phyloP scores from a whole-genome alignment of 2,888 invertebrate species.

The Limenitis camilla region DNA sequence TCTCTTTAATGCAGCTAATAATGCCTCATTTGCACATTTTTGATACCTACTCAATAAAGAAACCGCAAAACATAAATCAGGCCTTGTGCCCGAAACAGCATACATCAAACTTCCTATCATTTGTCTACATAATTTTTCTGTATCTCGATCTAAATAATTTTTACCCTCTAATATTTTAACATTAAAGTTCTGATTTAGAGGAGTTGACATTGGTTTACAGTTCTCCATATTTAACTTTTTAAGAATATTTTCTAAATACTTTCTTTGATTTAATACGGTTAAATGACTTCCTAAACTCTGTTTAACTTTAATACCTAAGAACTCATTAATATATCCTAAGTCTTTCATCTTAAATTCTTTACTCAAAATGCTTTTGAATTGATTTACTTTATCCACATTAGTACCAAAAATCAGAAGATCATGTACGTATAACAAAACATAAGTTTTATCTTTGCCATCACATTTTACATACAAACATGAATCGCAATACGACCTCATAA shows the following conservation, averaged over 20 bases:
- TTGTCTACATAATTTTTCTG: conserved; percentile 21
- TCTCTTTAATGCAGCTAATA: conserved; percentile 11
- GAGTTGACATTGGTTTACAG: conserved; percentile 20
- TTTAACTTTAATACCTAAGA: too few species aligned
- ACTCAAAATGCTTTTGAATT: conserved; percentile 9
- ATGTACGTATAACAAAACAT: conserved; percentile 24
- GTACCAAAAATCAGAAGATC: conserved; percentile 20
- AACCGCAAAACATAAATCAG: conserved; percentile 21
- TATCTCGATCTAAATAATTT: conserved; percentile 8
- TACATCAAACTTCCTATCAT: conserved; percentile 24
- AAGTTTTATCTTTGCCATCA: conserved; percentile 12
- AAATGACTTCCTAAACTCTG: too few species aligned
- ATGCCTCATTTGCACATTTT: conserved; percentile 11
- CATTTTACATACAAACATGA: conserved; percentile 21
- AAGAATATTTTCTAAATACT: conserved; percentile 19
- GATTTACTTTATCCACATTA: not conserved
- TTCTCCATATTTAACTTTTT: conserved; percentile 23
- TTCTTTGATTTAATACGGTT: conserved; percentile 17
- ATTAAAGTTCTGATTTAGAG: conserved; percentile 24
- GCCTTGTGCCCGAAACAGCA: conserved; percentile 24
- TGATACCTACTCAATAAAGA: conserved; percentile 20
- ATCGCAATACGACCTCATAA: conserved; percentile 21
- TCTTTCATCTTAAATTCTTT: conserved; percentile 26
- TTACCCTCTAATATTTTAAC: conserved; percentile 12
- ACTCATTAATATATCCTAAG: conserved; percentile 18